Base-by-base conservation (phyloP, 1,140 invertebrate genomes). In the Drosophila hydei region DNA sequence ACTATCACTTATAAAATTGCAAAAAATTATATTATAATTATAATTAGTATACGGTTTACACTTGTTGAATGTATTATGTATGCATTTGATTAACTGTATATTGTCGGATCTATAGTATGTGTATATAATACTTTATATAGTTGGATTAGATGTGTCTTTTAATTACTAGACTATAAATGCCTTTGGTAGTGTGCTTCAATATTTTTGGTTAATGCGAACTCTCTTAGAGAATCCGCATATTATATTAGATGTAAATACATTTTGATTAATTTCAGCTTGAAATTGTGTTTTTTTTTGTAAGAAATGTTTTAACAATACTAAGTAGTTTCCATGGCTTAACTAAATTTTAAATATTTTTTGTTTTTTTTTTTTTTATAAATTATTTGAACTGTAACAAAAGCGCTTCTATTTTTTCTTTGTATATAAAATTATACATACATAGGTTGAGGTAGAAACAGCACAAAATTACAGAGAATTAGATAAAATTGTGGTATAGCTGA, bases 361-460 rank as follows among this genome's bases (percentile, higher is more conserved):
- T 18, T 6, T 50, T 52, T 30, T 9, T 5, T 47, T 27, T 11
- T 27, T 58, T 38, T 56, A 58, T 74, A 76, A 73, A 72, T 79
- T 65, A 74, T 84, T 84, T 85, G 81, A 85, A 85, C 81, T 85
- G 81, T 85, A 87, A 85, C 80, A 87, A 87, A 87, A 80, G 81
- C 80, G 81, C 74, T 77, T 79, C 50, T 61, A 72, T 65, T 71
- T 58, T 63, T 48, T 52, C 16, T 27, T 54, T 65, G 55, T 50
- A 25, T 59, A 47, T 67, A 50, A 56, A 72, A 62, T 61, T 47
- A 58, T 61, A 56, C 43, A 36, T 54, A 67, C 47, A 21, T 65
- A 62, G 62, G 72, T 69, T 85, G 80, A 84, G 80, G 80, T 84
- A 84, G 80, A 71, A 74, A 62, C 81, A 87, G 73, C 73, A 77